These are phyloP conservation scores for Drosophila rhopaloa DNA, from an alignment of 1,140 invertebrate species.

Conservation along the genomic window DNA sequence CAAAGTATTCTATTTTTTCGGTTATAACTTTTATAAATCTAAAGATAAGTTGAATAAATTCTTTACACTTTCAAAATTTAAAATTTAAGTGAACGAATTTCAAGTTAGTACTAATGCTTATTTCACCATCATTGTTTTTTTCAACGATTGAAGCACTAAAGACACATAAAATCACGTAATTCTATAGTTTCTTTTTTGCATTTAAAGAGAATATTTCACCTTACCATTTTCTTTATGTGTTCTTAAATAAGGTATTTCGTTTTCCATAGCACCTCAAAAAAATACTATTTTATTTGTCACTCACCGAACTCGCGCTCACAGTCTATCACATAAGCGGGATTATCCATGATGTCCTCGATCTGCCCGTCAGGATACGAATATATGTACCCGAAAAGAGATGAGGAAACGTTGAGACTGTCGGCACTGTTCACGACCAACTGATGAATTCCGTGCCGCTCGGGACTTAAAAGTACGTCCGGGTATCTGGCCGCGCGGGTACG, in stretches of 20 bases:
- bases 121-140: neutral
- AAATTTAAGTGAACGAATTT: too few relatives aligned
- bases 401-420: slow-evolving; percentile 29
- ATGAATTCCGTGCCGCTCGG: slow-evolving; percentile 6
- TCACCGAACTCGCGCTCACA: slow-evolving; percentile 67
- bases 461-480: slow-evolving; percentile 29
- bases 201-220: too few relatives aligned
- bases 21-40: too few relatives aligned
- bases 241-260: too few relatives aligned
- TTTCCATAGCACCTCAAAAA: too few relatives aligned
- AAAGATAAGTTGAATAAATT: neutral
- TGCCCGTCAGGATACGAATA: neutral
- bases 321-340: slow-evolving; percentile 64
- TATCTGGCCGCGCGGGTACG: slow-evolving; percentile 20
- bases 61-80: too few relatives aligned
- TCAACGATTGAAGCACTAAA: too few relatives aligned
- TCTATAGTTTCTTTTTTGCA: too few relatives aligned
- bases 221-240: too few relatives aligned
- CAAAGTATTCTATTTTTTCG: neutral
- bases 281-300: slow-evolving; percentile 2
- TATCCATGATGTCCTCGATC: slow-evolving; percentile 56
- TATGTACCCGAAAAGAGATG: neutral
- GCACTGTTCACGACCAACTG: slow-evolving; percentile 49
- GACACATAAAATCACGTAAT: too few relatives aligned
- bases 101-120: too few relatives aligned